Evolutionary conservation across 2,888 invertebrate species (phyloP).

Genomic region (Eretmocerus hayati): DNA sequence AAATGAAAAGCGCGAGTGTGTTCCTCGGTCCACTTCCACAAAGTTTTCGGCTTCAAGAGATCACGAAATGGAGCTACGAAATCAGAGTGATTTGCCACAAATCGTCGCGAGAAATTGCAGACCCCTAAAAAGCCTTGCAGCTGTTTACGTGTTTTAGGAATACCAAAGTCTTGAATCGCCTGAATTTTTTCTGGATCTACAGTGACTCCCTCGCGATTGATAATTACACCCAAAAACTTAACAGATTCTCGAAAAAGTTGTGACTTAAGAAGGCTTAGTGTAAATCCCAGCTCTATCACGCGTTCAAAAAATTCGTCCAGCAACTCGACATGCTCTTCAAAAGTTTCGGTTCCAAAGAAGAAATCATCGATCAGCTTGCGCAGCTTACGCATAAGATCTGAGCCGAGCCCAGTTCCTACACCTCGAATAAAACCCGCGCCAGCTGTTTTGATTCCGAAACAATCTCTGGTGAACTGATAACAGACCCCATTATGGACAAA

Average conservation of each 20-base stretch:
- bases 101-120: too few species aligned
- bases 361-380: neutral
- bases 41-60: too few species aligned
- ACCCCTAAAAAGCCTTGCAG: too few species aligned
- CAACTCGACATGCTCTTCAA: neutral
- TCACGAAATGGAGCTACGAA: too few species aligned
- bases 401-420: neutral
- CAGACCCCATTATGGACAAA: neutral
- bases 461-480: neutral
- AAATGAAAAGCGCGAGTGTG: too few species aligned
- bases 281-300: neutral
- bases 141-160: too few species aligned
- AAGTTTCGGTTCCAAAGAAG: neutral
- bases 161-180: too few species aligned
- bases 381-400: neutral
- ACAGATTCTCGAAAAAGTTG: neutral
- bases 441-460: neutral
- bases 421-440: neutral
- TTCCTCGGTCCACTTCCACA: too few species aligned
- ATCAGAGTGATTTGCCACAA: too few species aligned
- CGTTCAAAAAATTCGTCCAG: neutral
- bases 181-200: neutral
- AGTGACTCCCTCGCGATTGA: neutral
- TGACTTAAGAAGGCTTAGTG: neutral
- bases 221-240: neutral